Evolutionary conservation across 1,140 invertebrate genomes (phyloP).

Genomic region (Artemia franciscana): DNA sequence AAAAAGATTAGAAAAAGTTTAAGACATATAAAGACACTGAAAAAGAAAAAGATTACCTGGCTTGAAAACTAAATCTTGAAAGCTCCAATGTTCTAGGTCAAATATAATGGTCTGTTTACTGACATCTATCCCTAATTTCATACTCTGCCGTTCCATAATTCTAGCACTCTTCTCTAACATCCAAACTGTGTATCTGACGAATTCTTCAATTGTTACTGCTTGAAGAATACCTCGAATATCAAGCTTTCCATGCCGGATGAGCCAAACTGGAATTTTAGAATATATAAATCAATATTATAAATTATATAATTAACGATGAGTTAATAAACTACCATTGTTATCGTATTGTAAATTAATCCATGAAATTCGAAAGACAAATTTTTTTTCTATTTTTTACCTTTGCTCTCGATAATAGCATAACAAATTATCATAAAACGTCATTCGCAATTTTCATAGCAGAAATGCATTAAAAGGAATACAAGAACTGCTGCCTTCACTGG

Average conservation of each 20-base stretch:
- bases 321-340: too few species aligned
- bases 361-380: too few species aligned
- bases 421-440: too few species aligned
- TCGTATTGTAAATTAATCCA: too few species aligned
- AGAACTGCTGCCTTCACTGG: too few species aligned
- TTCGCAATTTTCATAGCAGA: too few species aligned
- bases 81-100: conserved; percentile 60
- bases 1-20: too few species aligned
- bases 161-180: conserved; percentile 25
- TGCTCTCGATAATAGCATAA: too few species aligned
- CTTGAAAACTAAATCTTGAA: conserved; percentile 56
- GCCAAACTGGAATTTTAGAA: neutral
- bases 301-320: too few species aligned
- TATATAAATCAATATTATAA: too few species aligned
- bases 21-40: conserved; percentile 1
- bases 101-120: conserved; percentile 33
- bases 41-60: conserved; percentile 30
- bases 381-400: too few species aligned
- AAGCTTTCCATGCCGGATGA: neutral
- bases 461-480: too few species aligned
- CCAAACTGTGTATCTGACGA: conserved; percentile 38
- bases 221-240: conserved; percentile 58
- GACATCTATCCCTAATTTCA: conserved; percentile 22
- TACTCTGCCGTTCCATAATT: conserved; percentile 30
- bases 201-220: conserved; percentile 39